Evolutionary conservation across 1,140 invertebrate genomes (phyloP).

Genomic region (Metopolophium dirhodum): DNA sequence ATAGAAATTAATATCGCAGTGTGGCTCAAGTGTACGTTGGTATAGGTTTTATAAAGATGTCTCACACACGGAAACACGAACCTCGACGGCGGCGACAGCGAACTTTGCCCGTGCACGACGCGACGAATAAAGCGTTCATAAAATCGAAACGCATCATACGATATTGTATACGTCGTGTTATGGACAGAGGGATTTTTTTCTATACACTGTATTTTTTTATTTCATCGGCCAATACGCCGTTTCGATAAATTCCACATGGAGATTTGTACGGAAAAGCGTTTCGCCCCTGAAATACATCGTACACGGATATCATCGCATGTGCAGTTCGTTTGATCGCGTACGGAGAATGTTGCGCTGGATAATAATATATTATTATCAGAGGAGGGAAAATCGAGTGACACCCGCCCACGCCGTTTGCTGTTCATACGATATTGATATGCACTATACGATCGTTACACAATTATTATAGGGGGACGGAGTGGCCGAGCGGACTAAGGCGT

Average conservation of each 20-base stretch:
- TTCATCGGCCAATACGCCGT: background rate
- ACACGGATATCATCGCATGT: background rate
- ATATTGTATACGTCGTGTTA: no score
- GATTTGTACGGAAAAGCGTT: conserved; percentile 7
- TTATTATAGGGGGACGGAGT: no score
- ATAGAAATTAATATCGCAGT: background rate
- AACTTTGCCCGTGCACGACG: background rate
- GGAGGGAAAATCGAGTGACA: background rate
- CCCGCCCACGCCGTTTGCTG: no score
- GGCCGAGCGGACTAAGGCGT: no score
- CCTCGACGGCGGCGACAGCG: background rate
- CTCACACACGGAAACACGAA: background rate
- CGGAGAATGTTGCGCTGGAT: background rate
- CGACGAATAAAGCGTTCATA: background rate
- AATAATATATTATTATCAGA: background rate
- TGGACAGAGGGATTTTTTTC: no score
- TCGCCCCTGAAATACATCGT: background rate
- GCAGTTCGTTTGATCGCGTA: background rate
- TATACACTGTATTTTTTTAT: background rate
- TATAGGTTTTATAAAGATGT: background rate
- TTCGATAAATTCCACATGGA: background rate
- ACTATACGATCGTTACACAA: background rate
- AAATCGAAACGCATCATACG: background rate
- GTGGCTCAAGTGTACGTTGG: background rate
- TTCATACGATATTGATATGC: background rate